Percentiles rank a stretch among this genome's conserved stretches.
These are phyloP conservation scores for Bimastos eiseni DNA, from an alignment of 2,888 invertebrate species.

Conservation along the genomic window DNA sequence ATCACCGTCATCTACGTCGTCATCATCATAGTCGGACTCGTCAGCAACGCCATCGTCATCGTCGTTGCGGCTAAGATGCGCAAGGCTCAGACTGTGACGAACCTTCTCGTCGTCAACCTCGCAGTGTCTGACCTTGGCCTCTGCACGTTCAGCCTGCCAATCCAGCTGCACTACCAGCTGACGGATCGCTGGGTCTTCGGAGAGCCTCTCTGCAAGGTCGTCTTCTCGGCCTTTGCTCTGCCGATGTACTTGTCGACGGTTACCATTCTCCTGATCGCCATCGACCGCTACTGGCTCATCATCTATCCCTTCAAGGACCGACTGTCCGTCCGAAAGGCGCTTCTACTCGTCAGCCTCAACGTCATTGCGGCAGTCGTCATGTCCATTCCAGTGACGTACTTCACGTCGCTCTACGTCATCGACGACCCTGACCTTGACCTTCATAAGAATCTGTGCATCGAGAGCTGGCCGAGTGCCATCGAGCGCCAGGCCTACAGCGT, in stretches of 20 bases:
- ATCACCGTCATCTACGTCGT: conserved; percentile 49
- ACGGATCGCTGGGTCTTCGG: conserved; percentile 59
- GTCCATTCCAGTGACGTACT: conserved; percentile 56
- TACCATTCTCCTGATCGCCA: conserved; percentile 58
- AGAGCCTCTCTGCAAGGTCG: conserved; percentile 52
- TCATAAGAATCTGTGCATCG: conserved; percentile 53
- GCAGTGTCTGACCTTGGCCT: conserved; percentile 57
- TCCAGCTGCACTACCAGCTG: conserved; percentile 59
- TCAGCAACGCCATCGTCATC: conserved; percentile 52
- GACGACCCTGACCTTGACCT: conserved; percentile 48
- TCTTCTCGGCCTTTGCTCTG: conserved; percentile 58
- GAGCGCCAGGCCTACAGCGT: conserved; percentile 47
- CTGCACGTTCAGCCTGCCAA: conserved; percentile 57
- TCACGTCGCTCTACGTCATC: conserved; percentile 48
- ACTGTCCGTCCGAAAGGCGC: conserved; percentile 51
- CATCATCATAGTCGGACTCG: neutral
- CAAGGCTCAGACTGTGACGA: conserved; percentile 52
- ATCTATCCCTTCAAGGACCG: conserved; percentile 55
- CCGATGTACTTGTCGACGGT: conserved; percentile 58
- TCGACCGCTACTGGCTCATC: conserved; percentile 58
- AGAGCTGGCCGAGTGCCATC: conserved; percentile 49
- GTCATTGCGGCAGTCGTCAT: conserved; percentile 50
- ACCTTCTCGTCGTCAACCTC: conserved; percentile 57
- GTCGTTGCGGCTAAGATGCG: conserved; percentile 50
- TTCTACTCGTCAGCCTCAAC: conserved; percentile 50